phyloP scores from a whole-genome alignment of 2,888 invertebrate species.

The Spilosoma lubricipeda region DNA sequence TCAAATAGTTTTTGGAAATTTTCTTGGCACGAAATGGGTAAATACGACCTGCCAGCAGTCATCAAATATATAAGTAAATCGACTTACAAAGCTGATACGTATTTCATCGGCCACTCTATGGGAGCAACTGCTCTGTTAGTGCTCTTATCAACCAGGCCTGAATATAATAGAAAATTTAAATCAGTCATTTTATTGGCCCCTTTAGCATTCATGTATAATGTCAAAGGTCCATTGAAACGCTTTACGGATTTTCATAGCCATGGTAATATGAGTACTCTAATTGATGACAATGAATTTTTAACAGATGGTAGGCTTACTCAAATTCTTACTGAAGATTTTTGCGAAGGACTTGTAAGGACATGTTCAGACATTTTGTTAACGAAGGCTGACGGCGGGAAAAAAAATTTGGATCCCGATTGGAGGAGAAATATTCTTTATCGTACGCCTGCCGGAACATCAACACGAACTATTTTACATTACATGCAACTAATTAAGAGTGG shows the following conservation, averaged over 20 bases:
- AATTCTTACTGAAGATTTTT: constrained; percentile 53
- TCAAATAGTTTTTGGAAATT: constrained; percentile 61
- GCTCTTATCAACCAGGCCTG: constrained; percentile 54
- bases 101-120: constrained; percentile 66
- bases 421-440: constrained; percentile 39
- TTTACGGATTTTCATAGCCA: constrained; percentile 49
- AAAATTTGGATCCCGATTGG: constrained; percentile 31
- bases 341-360: constrained; percentile 39
- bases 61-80: constrained; percentile 56
- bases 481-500: constrained; percentile 61
- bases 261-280: constrained; percentile 45
- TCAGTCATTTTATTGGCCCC: constrained; percentile 63
- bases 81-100: constrained; percentile 45
- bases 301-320: constrained; percentile 39
- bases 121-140: constrained; percentile 63
- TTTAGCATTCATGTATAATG: constrained; percentile 61
- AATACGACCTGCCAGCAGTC: constrained; percentile 59
- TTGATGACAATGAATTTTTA: constrained; percentile 46
- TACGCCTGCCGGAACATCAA: constrained; percentile 56
- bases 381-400: constrained; percentile 52
- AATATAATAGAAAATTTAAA: constrained; percentile 57
- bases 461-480: constrained; percentile 63
- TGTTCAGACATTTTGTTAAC: constrained; percentile 59
- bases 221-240: constrained; percentile 58
- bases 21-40: constrained; percentile 68